phyloP scores from a whole-genome alignment of 2,113 vertebrate species.

The Brevimyrus niger region DNA sequence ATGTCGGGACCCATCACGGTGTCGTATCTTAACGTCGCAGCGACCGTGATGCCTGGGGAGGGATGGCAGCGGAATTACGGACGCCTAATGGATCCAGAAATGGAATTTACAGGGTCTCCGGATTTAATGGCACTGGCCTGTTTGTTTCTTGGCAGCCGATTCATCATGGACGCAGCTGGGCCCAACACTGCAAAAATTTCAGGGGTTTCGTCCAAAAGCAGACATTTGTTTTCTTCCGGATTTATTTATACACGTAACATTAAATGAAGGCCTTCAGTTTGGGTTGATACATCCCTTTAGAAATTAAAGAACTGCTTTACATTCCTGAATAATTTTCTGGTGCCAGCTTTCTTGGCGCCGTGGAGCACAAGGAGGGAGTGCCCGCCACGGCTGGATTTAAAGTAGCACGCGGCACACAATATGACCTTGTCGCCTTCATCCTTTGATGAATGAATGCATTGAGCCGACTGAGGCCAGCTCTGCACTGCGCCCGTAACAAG shows the following conservation, averaged over 20 bases:
- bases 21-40: neutral
- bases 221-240: neutral
- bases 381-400: neutral
- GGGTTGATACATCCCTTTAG: neutral
- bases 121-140: neutral
- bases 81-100: neutral
- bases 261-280: neutral
- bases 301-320: neutral
- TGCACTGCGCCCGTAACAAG: neutral
- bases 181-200: neutral
- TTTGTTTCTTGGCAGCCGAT: neutral
- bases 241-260: neutral
- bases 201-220: neutral
- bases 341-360: neutral
- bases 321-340: neutral
- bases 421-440: neutral
- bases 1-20: neutral
- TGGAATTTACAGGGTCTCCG: neutral
- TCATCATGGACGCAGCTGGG: neutral
- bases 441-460: neutral
- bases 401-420: neutral
- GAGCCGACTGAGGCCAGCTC: neutral
- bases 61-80: neutral
- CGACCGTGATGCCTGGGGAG: neutral
- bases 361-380: neutral